Evolutionary conservation across 2,797 vertebrate genomes (phyloP).

Genomic region (Amphiprion clarkii): DNA sequence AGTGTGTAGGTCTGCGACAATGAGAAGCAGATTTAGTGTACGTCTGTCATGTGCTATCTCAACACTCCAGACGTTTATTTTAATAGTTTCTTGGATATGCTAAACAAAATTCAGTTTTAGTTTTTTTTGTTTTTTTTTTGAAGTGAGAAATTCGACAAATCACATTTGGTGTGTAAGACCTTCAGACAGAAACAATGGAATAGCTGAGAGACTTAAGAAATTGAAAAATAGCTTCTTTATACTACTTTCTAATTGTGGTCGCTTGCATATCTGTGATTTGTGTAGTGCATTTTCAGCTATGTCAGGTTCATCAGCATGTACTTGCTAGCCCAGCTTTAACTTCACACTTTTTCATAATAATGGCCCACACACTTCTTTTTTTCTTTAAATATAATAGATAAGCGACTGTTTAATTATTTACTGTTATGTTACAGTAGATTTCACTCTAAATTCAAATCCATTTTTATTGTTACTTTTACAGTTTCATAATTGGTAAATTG

Average conservation of each 20-base stretch:
- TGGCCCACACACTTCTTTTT: no score
- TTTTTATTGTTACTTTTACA: background rate
- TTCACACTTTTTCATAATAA: background rate
- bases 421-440: no score
- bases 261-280: background rate
- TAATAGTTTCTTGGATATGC: background rate
- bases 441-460: no score
- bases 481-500: no score
- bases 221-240: background rate
- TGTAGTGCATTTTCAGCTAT: background rate
- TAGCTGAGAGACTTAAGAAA: background rate
- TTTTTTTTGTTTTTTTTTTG: background rate
- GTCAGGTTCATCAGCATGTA: background rate
- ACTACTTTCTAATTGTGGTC: no score
- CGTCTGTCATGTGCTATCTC: conserved; percentile 14
- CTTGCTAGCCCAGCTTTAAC: background rate
- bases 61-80: background rate
- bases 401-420: no score
- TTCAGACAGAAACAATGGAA: background rate
- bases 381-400: no score
- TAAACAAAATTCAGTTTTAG: background rate
- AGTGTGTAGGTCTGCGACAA: background rate
- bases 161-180: background rate
- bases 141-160: background rate
- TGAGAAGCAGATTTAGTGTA: conserved; percentile 19